These are phyloP conservation scores for Gymnoscopelus microlampas DNA, from an alignment of 2,797 vertebrate genomes.

Conservation along the genomic window DNA sequence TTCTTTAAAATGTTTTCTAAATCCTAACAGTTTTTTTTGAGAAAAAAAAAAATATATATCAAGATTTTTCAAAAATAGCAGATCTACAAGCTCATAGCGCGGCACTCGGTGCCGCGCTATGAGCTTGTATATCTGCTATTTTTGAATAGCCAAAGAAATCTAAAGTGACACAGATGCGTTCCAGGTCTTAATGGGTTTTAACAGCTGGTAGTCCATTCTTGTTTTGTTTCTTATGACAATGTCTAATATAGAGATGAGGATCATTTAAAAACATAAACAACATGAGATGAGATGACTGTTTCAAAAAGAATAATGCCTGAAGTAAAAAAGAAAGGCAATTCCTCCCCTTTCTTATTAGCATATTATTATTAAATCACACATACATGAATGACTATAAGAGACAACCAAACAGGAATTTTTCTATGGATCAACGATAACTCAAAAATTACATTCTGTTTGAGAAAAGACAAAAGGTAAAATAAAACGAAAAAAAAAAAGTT, in stretches of 20 bases:
- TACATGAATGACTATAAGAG: slow-evolving; percentile 23
- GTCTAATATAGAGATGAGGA: not conserved
- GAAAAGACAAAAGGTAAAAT: slow-evolving; percentile 40
- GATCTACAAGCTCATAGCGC: no score
- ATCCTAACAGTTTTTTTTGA: no score
- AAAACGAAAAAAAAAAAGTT: slow-evolving; percentile 13
- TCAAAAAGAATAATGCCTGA: slow-evolving; percentile 6
- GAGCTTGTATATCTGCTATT: no score
- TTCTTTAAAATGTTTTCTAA: no score
- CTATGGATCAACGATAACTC: slow-evolving; percentile 48
- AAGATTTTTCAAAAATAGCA: no score
- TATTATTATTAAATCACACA: slow-evolving; percentile 44
- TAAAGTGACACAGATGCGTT: no score
- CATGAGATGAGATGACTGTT: not conserved
- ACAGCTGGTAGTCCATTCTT: slow-evolving; percentile 39
- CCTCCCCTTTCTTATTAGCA: slow-evolving; percentile 28
- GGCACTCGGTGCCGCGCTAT: no score
- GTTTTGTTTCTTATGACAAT: slow-evolving; percentile 25
- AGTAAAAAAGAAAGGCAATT: not conserved
- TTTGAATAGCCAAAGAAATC: no score
- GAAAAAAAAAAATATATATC: no score
- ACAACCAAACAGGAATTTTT: slow-evolving; percentile 38
- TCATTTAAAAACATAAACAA: not conserved
- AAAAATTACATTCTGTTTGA: slow-evolving; percentile 50
- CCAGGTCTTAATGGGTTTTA: no score